Conservation (phyloP, 2,797 vertebrate genomes). For the Eremophila alpestris region DNA sequence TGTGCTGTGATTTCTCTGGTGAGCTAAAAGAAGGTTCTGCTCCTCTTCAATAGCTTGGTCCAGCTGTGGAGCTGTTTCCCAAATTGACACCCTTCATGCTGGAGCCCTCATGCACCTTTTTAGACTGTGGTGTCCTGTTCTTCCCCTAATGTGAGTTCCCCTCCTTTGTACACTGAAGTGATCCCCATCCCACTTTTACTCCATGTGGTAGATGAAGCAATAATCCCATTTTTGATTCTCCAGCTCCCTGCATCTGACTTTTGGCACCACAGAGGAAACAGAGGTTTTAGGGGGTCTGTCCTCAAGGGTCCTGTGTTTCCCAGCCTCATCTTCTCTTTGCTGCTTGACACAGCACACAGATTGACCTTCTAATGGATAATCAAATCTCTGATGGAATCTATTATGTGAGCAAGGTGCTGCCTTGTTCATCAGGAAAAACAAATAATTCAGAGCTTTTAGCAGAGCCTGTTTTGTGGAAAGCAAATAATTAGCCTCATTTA, state of each 20-base stretch:
- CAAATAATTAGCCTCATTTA: slow-evolving; percentile 28
- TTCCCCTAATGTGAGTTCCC: background rate
- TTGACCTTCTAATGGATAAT: background rate
- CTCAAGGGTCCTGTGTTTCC: background rate
- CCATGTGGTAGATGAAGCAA: background rate
- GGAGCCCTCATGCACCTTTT: background rate
- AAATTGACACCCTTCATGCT: background rate
- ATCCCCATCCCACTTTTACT: background rate
- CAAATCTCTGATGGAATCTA: background rate
- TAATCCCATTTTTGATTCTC: background rate
- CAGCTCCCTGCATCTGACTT: accelerated
- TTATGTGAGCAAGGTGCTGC: background rate
- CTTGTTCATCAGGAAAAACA: slow-evolving; percentile 6
- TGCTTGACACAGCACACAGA: background rate
- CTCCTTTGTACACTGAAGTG: background rate
- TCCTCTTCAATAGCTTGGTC: background rate
- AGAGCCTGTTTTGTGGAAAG: background rate
- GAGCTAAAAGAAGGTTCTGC: background rate
- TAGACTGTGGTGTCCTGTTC: background rate
- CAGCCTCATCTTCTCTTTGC: background rate
- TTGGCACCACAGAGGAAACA: background rate
- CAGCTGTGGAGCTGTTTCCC: background rate
- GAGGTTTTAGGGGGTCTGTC: background rate
- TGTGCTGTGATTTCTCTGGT: background rate
- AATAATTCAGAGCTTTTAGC: background rate